phyloP scores from a whole-genome alignment of 2,888 invertebrate genomes.

The Adelphocoris suturalis region DNA sequence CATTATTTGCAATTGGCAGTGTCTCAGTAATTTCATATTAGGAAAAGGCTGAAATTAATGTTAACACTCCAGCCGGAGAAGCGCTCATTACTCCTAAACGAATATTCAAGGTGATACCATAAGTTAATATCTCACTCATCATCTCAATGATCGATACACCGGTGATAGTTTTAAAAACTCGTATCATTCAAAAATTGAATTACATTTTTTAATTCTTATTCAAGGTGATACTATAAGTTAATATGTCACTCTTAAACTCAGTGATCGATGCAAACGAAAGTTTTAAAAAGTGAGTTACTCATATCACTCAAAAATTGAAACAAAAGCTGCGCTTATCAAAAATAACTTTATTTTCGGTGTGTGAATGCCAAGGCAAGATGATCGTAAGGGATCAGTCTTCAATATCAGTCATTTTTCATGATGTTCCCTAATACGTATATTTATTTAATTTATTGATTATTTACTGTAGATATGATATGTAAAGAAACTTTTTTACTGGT shows the following conservation, averaged over 20 bases:
- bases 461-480: slow-evolving; percentile 57
- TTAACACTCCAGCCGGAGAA: background rate
- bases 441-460: slow-evolving; percentile 60
- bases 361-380: background rate
- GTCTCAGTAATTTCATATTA: background rate
- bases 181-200: too few relatives aligned
- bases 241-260: background rate
- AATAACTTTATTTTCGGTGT: background rate
- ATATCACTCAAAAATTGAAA: background rate
- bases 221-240: background rate
- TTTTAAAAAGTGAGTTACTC: background rate
- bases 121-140: background rate
- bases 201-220: background rate
- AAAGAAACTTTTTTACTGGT: slow-evolving; percentile 50
- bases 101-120: background rate
- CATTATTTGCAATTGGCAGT: background rate
- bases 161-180: too few relatives aligned
- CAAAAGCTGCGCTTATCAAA: background rate
- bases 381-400: background rate
- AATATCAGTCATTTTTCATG: slow-evolving; percentile 44
- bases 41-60: background rate
- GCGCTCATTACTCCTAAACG: background rate
- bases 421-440: slow-evolving; percentile 45
- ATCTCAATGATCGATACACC: too few relatives aligned
- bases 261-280: background rate